These are phyloP conservation scores for Saturnia pavonia DNA, from an alignment of 2,888 invertebrate species.

Conservation along the genomic window DNA sequence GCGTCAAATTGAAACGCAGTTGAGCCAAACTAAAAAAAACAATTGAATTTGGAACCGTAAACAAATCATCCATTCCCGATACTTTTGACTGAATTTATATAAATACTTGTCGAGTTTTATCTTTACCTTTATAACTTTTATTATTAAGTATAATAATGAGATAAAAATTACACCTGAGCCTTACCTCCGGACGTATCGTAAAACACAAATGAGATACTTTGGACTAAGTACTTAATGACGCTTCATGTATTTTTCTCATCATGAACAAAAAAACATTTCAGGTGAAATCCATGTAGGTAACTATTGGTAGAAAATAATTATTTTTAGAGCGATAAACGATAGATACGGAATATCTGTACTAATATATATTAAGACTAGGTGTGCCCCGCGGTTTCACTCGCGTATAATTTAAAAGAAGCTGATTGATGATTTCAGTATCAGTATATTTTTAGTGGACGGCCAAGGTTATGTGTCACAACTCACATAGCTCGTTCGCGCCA, in stretches of 20 bases:
- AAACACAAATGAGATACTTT: conserved; percentile 2
- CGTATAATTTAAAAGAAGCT: too few species aligned
- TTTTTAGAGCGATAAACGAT: background rate
- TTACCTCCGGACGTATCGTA: background rate
- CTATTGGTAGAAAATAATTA: background rate
- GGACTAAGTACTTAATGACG: background rate
- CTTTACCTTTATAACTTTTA: background rate
- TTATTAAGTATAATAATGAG: background rate
- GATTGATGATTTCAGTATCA: too few species aligned
- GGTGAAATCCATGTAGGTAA: background rate
- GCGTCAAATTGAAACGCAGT: too few species aligned
- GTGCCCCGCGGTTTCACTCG: too few species aligned
- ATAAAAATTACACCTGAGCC: background rate
- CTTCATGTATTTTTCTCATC: background rate
- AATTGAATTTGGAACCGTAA: too few species aligned
- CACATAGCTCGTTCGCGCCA: too few species aligned
- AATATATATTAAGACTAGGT: too few species aligned
- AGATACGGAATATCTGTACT: background rate
- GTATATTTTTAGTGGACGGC: too few species aligned
- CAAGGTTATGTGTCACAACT: too few species aligned
- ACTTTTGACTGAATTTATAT: background rate
- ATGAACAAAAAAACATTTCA: conserved; percentile 1
- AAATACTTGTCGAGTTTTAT: background rate
- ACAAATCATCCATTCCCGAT: too few species aligned
- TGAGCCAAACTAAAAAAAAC: too few species aligned